Evolutionary conservation across 2,888 invertebrate species (phyloP).

Genomic region (Actias luna): DNA sequence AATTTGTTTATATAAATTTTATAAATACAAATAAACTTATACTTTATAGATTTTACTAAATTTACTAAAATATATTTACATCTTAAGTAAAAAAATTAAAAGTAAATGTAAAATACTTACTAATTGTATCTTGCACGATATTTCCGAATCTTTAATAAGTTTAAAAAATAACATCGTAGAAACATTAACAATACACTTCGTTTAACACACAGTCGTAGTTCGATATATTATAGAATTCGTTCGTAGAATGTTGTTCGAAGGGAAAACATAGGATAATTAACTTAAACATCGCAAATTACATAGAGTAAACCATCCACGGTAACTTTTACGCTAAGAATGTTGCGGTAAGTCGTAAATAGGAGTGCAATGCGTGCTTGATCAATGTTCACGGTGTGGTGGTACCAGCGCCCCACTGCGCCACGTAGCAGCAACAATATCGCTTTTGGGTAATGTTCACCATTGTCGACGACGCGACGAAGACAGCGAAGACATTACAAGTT

Average conservation of each 20-base stretch:
- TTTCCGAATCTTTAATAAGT: constrained; percentile 51
- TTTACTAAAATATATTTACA: not conserved
- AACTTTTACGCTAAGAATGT: constrained; percentile 82
- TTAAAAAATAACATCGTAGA: constrained; percentile 46
- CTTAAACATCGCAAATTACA: constrained; percentile 76
- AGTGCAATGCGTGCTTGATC: constrained; percentile 73
- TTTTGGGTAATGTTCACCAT: constrained; percentile 41
- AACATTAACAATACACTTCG: constrained; percentile 58
- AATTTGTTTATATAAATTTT: not conserved
- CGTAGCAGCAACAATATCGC: constrained; percentile 40
- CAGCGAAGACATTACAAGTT: constrained; percentile 33
- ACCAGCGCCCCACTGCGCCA: constrained; percentile 57
- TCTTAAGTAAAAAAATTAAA: constrained; percentile 30
- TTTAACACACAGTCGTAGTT: constrained; percentile 55
- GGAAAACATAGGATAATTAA: constrained; percentile 57
- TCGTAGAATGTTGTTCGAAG: constrained; percentile 62
- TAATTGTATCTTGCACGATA: constrained; percentile 59
- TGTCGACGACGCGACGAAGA: constrained; percentile 29
- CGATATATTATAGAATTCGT: constrained; percentile 51
- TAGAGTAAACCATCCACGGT: constrained; percentile 80
- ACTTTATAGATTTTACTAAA: not conserved
- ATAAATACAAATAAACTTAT: not conserved
- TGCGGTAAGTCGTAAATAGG: constrained; percentile 71
- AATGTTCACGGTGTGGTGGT: constrained; percentile 69
- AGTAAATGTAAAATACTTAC: constrained; percentile 59